Percentiles rank a stretch among this genome's conserved stretches.
Conservation (phyloP, 1,140 invertebrate genomes). For the Zaprionus tsacasi region DNA sequence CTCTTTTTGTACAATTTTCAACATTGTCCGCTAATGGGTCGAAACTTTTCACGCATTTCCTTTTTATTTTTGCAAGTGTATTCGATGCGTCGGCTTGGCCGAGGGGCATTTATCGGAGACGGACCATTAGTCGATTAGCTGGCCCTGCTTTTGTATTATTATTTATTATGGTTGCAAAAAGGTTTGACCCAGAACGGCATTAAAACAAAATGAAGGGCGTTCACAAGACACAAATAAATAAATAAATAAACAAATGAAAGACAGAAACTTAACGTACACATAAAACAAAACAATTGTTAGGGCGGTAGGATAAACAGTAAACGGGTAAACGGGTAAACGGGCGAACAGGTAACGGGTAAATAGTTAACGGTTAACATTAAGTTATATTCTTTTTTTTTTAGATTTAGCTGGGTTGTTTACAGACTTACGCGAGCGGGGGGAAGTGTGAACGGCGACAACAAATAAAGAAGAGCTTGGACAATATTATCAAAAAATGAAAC, state of each 20-base stretch:
- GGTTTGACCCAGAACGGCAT: constrained; percentile 73
- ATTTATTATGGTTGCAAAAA: constrained; percentile 34
- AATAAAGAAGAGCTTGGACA: constrained; percentile 75
- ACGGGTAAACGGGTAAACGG: constrained; percentile 46
- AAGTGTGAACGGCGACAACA: constrained; percentile 80
- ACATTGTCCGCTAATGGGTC: constrained; percentile 59
- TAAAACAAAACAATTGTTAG: constrained; percentile 60
- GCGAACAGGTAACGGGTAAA: constrained; percentile 62
- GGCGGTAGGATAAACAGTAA: constrained; percentile 15
- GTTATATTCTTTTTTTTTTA: constrained; percentile 27
- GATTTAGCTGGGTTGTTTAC: constrained; percentile 7
- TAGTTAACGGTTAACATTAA: constrained; percentile 67
- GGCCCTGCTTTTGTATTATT: constrained; percentile 16
- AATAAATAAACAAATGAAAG: constrained; percentile 17
- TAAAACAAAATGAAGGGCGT: constrained; percentile 72
- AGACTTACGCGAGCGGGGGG: constrained; percentile 73
- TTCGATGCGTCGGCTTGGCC: constrained; percentile 7
- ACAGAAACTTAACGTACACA: constrained; percentile 34
- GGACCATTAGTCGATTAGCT: constrained; percentile 51
- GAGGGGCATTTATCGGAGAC: background rate
- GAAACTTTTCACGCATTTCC: constrained; percentile 28
- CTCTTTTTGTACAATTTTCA: constrained; percentile 48
- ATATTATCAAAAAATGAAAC: constrained; percentile 39
- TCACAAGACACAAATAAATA: constrained; percentile 67
- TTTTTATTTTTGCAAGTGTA: constrained; percentile 18